Evolutionary conservation across 1,140 invertebrate species (phyloP), one percentile per base, ranked within the genome.

Genomic region (Drosophila micromelanica): DNA sequence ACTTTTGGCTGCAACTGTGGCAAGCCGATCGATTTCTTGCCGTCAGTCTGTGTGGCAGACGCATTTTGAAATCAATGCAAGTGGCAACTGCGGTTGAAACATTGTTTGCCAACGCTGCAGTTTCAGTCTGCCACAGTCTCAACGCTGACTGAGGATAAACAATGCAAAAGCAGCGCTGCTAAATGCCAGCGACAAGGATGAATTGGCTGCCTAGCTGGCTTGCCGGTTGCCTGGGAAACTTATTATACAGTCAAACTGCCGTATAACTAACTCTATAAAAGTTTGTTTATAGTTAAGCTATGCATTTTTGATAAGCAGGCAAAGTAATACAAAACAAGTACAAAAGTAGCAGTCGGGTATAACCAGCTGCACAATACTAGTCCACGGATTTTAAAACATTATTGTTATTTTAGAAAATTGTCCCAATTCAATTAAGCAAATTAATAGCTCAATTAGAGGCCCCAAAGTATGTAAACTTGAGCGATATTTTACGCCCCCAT

Each of bases 31-130:
- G 59, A 70, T 71, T 68, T 27, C n/a, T 46, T 15, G 35, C 52
- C 27, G 42, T 42, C 23, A 38, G 37, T 43, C 23, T 8, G n/a
- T 8, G 30, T 35, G 49, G 49, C 71, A 52, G 48, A 63, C 71
- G 76, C 75, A 78, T 61, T 62, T 42, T 64, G 54, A 71, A 84
- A 85, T 85, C 80, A 77, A 84, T 73, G 73, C 80, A 76, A 80
- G 76, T 79, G 80, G 74, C 80, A 76, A 51, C 76, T 74, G 84
- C 56, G 84, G 79, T 84, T 84, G 85, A 65, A 84, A 89, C 84
- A 80, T 79, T 69, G 73, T 73, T 64, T 71, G 48, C 67, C 51
- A 38, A 61, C 52, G 61, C 37, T 32, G 38, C 51, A 57, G 27
- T 46, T 40, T 46, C 49, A 40, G 23, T 56, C 38, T 30, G 52